These are phyloP conservation scores for Nannospalax galili DNA, from an alignment of 2,113 vertebrate species.

Conservation along the genomic window DNA sequence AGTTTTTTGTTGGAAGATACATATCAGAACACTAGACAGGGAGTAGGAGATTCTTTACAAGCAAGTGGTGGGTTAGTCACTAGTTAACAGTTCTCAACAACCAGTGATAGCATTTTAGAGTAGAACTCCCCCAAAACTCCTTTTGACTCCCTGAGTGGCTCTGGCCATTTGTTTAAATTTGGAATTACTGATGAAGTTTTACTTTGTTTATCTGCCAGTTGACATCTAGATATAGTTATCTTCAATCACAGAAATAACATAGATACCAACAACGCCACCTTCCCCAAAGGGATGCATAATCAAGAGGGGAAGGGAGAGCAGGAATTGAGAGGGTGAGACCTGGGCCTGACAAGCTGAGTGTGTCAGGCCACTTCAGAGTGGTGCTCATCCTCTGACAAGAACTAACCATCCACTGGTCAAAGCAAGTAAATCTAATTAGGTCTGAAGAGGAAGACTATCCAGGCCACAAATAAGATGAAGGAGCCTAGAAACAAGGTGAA, in stretches of 20 bases:
- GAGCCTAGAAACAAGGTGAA: not conserved
- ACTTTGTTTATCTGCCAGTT: not conserved
- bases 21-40: too few relatives aligned
- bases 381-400: not conserved
- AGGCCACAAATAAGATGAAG: not conserved
- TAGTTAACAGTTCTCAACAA: not conserved
- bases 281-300: not conserved
- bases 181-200: not conserved
- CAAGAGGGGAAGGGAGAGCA: not conserved
- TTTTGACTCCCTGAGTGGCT: too few relatives aligned
- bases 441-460: not conserved
- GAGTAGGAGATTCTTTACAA: not conserved
- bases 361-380: too few relatives aligned
- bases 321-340: too few relatives aligned
- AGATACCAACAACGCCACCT: not conserved
- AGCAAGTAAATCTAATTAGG: not conserved
- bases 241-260: not conserved
- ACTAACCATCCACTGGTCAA: not conserved
- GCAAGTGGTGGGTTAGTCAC: not conserved
- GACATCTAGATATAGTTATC: not conserved
- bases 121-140: not conserved
- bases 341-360: too few relatives aligned
- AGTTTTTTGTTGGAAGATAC: not conserved
- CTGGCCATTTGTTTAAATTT: not conserved
- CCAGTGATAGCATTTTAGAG: not conserved